Evolutionary conservation across 2,797 vertebrate genomes (phyloP).

Genomic region (Myotis pilosus): DNA sequence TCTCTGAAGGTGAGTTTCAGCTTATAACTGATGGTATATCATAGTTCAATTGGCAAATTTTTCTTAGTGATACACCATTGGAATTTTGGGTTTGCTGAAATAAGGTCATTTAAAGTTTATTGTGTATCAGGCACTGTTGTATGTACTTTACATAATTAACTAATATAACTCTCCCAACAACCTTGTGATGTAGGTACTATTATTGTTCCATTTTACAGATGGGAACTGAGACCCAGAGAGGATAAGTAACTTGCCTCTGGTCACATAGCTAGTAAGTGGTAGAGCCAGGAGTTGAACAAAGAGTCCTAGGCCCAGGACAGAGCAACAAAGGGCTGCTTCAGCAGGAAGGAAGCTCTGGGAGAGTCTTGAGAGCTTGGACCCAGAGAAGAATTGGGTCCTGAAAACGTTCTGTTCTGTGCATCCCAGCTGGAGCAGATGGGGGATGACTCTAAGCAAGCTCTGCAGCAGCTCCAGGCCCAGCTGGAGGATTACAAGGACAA

Average conservation of each 20-base stretch:
- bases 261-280: background rate
- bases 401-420: background rate
- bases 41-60: background rate
- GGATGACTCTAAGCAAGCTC: constrained; percentile 88
- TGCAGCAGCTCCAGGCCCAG: constrained; percentile 86
- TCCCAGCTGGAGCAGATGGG: constrained; percentile 91
- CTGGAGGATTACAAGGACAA: constrained; percentile 94
- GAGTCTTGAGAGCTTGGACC: background rate
- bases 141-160: background rate
- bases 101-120: constrained; percentile 14
- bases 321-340: background rate
- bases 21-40: background rate
- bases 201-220: background rate
- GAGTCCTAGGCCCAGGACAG: background rate
- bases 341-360: background rate
- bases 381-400: background rate
- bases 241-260: background rate
- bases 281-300: background rate
- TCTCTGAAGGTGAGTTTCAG: background rate
- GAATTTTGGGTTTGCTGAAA: background rate
- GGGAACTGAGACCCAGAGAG: background rate
- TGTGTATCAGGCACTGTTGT: background rate
- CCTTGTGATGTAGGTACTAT: background rate
- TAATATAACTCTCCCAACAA: background rate
- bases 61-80: background rate